Base-by-base conservation (phyloP, 2,797 vertebrate genomes). In the Prionace glauca region DNA sequence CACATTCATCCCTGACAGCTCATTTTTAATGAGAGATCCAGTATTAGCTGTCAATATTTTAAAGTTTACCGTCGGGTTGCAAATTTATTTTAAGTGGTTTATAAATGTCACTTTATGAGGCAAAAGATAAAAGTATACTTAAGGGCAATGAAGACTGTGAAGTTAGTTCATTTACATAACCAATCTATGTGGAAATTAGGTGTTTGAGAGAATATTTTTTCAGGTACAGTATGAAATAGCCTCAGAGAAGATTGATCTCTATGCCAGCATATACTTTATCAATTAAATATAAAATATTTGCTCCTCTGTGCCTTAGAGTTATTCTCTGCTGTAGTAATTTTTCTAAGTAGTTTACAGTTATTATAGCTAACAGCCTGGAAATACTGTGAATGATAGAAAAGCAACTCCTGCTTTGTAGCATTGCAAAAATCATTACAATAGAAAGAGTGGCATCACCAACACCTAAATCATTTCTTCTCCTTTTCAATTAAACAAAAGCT, bases 161-260 rank as follows among this genome's bases (percentile, higher is more conserved):
- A 74, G 93, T 74, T 32, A 74, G 71, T 32, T 56, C 26, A 95
- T 95, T 95, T 95, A 60, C 93, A 95, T 95, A 95, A 95, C 93
- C 93, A 95, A 95, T 95, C 67, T 77, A 95, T 77, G 71, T 72
- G 93, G 90, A 92, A 92, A 92, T 92, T 95, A 95, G 93, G 93
- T 77, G 50, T 71, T 94, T 45, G 71, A 95, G 93, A 95, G 71
- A n/a, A 56, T 77, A 50, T 94, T 95, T 95, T 93, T 94, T 60
- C 41, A 94, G 67, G 67, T 77, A 45, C 67, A n/a, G 45, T 77
- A 50, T 95, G 71, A 95, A 77, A 95, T 95, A 74, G 69, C 93
- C 93, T n/a, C 32, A 41, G 93, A 95, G 93, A 95, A 95, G 45
- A 95, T 95, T 95, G 93, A 95, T 95, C 69, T 95, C 14, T 18